Base-by-base conservation (phyloP, 2,888 invertebrate species). In the Osedax frankpressi region DNA sequence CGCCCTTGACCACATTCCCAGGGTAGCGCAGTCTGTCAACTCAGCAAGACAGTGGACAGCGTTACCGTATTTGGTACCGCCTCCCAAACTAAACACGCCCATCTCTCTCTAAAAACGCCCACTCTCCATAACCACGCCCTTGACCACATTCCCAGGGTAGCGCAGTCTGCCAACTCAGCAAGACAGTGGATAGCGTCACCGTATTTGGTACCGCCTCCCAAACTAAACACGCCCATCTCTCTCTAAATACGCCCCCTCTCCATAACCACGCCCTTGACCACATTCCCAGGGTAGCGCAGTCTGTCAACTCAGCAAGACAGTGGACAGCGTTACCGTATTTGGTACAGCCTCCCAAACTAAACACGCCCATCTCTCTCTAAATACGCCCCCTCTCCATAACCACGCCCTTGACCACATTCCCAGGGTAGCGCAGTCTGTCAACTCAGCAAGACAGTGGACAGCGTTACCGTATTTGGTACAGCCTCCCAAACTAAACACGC, bases 221-320 rank as follows among this genome's bases (percentile, higher is more conserved):
- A 85, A 87, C 87, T 81, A 93, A 93, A 86, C 92, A 92, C 82
- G 92, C 92, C 81, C 88, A 89, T n/a, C 87, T 93, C 77, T 90
- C 91, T 28, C 88, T 88, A 77, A 81, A 30, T 30, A 89, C 92
- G 76, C 90, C 91, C 80, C 90, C 91, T 81, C 86, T 93, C 59
- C 29, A 63, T 73, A 85, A n/a, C n/a, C n/a, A n/a, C n/a, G n/a
- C n/a, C n/a, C n/a, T n/a, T n/a, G n/a, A n/a, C n/a, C n/a, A n/a
- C n/a, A n/a, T n/a, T n/a, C n/a, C n/a, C 84, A 92, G 92, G 92
- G 92, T 69, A 90, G 91, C 87, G 92, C 92, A 0, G 88, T 92
- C 28, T 89, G 90, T 30, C 92, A 92, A 84, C 86, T 93, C 77
- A 90, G 90, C 75, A 89, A 90, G 85, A 91, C 91, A 0, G 89